Evolutionary conservation across 2,888 invertebrate species (phyloP).

Genomic region (Lasioglossum malachurum): DNA sequence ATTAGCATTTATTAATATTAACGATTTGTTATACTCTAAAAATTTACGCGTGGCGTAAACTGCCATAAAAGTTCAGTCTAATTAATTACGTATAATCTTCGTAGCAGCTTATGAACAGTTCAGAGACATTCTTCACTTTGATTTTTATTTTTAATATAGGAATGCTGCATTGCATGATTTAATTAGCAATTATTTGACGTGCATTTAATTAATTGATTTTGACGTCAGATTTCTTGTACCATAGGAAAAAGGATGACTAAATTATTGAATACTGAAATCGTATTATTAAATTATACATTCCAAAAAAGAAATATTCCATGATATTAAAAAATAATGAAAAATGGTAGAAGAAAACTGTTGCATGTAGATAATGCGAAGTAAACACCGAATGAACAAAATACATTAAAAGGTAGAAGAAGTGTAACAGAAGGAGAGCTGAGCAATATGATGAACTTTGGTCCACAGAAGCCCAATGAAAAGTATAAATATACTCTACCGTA

Average conservation of each 20-base stretch:
- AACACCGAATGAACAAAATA: background rate
- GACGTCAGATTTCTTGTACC: background rate
- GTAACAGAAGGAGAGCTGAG: background rate
- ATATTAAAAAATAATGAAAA: background rate
- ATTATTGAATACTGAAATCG: background rate
- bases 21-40: background rate
- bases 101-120: background rate
- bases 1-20: background rate
- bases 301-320: background rate
- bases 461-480: background rate
- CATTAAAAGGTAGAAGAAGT: background rate
- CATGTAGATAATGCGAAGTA: background rate
- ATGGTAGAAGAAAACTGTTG: background rate
- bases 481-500: background rate
- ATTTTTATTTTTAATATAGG: background rate
- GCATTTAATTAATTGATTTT: background rate
- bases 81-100: background rate
- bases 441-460: background rate
- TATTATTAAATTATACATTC: background rate
- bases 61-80: background rate
- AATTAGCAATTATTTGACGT: background rate
- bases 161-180: background rate
- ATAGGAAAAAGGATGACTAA: background rate
- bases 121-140: background rate
- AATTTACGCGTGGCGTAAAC: background rate